Conservation (phyloP, 2,797 vertebrate genomes). For the Gymnocypris eckloni region DNA sequence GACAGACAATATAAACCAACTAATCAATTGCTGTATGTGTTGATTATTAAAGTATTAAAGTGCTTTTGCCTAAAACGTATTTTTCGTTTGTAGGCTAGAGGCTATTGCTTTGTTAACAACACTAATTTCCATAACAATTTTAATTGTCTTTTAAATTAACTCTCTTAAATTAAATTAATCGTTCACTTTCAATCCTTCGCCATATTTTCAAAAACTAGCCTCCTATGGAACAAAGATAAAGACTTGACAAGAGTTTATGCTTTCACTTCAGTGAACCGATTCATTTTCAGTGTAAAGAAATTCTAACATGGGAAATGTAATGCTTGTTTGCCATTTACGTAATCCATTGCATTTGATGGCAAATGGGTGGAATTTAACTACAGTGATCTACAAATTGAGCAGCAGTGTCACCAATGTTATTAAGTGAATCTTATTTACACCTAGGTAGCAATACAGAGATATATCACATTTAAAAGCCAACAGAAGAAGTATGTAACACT, state of each 20-base stretch:
- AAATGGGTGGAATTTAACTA: neutral
- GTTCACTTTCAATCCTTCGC: conserved; percentile 49
- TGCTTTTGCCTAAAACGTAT: no score
- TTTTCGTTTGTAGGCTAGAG: no score
- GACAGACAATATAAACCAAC: no score
- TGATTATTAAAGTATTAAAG: no score
- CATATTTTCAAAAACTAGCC: conserved; percentile 65
- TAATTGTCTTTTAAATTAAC: no score
- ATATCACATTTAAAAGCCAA: neutral
- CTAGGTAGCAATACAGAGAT: neutral
- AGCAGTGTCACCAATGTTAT: neutral
- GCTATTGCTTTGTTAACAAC: no score
- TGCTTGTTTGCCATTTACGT: neutral
- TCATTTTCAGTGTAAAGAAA: neutral
- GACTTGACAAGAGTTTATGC: conserved; percentile 34
- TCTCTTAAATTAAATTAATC: no score
- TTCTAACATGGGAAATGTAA: neutral
- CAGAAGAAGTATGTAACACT: neutral
- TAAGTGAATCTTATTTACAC: neutral
- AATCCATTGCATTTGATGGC: neutral
- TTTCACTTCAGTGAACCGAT: neutral
- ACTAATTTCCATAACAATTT: no score
- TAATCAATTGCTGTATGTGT: no score
- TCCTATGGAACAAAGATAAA: conserved; percentile 55
- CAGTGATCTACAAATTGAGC: neutral